Evolutionary conservation across 1,140 invertebrate genomes (phyloP).

Genomic region (Charaxes varanes): DNA sequence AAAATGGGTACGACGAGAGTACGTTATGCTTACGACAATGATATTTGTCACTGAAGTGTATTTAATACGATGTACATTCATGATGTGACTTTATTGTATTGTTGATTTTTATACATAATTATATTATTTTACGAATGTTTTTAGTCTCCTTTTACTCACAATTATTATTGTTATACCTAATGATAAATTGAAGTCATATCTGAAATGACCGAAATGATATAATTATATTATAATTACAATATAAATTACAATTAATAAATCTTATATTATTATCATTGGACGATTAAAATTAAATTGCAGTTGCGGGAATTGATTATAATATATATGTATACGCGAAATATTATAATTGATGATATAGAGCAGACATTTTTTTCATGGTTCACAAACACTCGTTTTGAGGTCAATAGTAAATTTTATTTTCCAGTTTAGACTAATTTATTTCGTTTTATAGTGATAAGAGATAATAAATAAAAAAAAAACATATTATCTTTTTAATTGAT

Average conservation of each 20-base stretch:
- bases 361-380: slow-evolving; percentile 28
- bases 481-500: slow-evolving; percentile 57
- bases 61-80: slow-evolving; percentile 48
- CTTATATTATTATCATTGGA: slow-evolving; percentile 28
- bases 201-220: slow-evolving; percentile 51
- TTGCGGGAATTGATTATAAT: slow-evolving; percentile 61
- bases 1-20: slow-evolving; percentile 54
- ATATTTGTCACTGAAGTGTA: slow-evolving; percentile 37
- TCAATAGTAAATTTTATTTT: slow-evolving; percentile 25
- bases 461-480: slow-evolving; percentile 47
- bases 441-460: slow-evolving; percentile 51
- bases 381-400: slow-evolving; percentile 14
- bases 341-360: slow-evolving; percentile 39
- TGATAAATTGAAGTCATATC: slow-evolving; percentile 58
- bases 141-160: slow-evolving; percentile 59
- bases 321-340: slow-evolving; percentile 34
- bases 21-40: slow-evolving; percentile 35
- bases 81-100: slow-evolving; percentile 59
- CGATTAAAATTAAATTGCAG: slow-evolving; percentile 40
- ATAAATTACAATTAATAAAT: slow-evolving; percentile 35
- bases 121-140: slow-evolving; percentile 57
- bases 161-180: slow-evolving; percentile 57
- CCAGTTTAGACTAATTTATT: slow-evolving; percentile 31
- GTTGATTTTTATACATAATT: slow-evolving; percentile 58
- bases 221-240: slow-evolving; percentile 34